Conservation (phyloP, 2,888 invertebrate genomes). For the Suillia variegata region DNA sequence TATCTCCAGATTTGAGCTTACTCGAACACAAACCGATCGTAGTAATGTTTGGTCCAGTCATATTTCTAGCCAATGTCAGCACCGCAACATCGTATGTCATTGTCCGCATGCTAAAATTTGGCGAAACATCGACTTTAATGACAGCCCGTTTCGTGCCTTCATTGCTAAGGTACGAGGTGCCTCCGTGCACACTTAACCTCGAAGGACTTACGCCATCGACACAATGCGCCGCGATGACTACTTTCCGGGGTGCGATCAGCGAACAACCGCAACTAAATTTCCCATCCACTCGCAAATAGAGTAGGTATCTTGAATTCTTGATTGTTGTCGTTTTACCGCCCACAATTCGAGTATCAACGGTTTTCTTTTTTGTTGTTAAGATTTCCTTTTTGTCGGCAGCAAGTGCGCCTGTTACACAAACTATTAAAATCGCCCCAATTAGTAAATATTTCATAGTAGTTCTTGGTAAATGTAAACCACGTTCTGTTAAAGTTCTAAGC, state of each 20-base stretch:
- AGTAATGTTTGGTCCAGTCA: conserved; percentile 24
- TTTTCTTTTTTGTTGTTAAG: too few species aligned
- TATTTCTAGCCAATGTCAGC: neutral
- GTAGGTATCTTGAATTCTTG: neutral
- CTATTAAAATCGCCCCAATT: too few species aligned
- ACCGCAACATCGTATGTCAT: conserved; percentile 14
- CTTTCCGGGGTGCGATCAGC: conserved; percentile 37
- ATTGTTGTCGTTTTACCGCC: neutral
- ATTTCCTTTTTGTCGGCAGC: too few species aligned
- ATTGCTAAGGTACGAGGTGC: neutral
- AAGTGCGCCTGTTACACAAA: too few species aligned
- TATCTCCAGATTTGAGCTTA: conserved; percentile 30
- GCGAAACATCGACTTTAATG: neutral
- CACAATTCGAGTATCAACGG: neutral
- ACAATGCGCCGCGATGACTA: conserved; percentile 47
- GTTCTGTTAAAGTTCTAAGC: too few species aligned
- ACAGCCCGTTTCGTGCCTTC: conserved; percentile 3
- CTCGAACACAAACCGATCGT: conserved; percentile 34
- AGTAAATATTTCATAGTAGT: too few species aligned
- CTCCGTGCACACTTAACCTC: conserved; percentile 1
- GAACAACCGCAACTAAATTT: conserved; percentile 39
- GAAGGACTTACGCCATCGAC: conserved; percentile 16
- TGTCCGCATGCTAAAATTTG: neutral
- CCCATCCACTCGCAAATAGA: neutral
- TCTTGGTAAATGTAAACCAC: too few species aligned